These are phyloP conservation scores for Brachionus calyciflorus DNA, from an alignment of 1,140 invertebrate species.

Conservation along the genomic window DNA sequence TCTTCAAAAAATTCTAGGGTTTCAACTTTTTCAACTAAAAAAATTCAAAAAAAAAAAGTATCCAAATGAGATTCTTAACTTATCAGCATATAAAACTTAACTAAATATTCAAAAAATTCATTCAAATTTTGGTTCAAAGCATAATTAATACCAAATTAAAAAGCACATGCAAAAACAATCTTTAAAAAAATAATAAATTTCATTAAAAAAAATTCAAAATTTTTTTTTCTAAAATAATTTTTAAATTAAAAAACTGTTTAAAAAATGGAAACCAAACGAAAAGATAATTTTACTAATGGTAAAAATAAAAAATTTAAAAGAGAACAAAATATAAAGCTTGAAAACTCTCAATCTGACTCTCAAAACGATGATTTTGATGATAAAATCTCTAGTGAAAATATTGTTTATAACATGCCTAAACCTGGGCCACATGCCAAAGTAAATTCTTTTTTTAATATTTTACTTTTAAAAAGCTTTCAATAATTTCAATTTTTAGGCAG, in stretches of 20 bases:
- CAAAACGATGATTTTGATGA: neutral
- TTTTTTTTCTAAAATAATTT: neutral
- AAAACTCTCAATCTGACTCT: constrained; percentile 22
- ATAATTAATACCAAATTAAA: neutral
- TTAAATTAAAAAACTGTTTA: neutral
- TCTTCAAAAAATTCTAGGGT: too few relatives aligned
- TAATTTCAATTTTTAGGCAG: neutral
- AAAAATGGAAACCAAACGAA: neutral
- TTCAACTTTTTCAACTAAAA: too few relatives aligned
- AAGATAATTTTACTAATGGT: neutral
- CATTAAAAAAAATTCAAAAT: neutral
- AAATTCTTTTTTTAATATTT: neutral
- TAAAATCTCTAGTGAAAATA: neutral
- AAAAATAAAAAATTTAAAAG: constrained; percentile 4
- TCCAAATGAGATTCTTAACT: too few relatives aligned
- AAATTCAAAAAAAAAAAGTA: too few relatives aligned
- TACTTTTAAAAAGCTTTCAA: neutral
- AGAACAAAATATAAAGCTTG: neutral
- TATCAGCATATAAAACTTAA: too few relatives aligned
- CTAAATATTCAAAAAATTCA: neutral
- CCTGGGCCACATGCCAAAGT: constrained; percentile 45
- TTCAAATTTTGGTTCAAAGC: neutral
- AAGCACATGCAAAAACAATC: neutral
- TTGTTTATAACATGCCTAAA: constrained; percentile 37
- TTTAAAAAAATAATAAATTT: too few relatives aligned